Evolutionary conservation across 2,113 vertebrate species (phyloP).

Genomic region (Panurus biarmicus): DNA sequence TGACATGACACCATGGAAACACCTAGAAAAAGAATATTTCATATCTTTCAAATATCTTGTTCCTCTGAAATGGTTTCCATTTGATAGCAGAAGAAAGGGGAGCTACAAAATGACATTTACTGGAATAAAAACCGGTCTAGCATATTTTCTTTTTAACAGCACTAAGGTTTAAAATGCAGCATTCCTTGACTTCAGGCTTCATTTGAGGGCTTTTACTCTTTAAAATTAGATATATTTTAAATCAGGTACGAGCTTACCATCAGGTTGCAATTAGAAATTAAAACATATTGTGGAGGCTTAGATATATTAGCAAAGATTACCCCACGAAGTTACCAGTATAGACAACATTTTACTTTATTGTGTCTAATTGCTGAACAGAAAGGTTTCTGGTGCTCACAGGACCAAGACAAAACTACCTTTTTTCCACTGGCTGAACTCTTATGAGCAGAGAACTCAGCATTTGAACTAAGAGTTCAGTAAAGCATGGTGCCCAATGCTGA

Average conservation of each 20-base stretch:
- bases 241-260: not conserved
- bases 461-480: not conserved
- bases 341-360: not conserved
- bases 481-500: not conserved
- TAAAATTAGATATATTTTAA: not conserved
- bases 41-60: not conserved
- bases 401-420: not conserved
- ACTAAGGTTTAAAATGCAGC: not conserved
- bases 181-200: not conserved
- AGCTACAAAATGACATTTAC: not conserved
- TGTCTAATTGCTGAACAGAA: not conserved
- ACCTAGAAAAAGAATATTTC: not conserved
- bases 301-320: not conserved
- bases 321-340: not conserved
- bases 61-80: not conserved
- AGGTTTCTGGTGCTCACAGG: not conserved
- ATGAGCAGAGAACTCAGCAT: not conserved
- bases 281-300: not conserved
- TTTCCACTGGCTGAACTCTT: not conserved
- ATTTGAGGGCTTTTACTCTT: not conserved
- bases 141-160: accelerated
- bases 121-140: not conserved
- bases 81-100: not conserved
- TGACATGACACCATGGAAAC: not conserved
- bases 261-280: not conserved